These are phyloP conservation scores for Chelon auratus DNA, from an alignment of 2,797 vertebrate genomes.

Conservation along the genomic window DNA sequence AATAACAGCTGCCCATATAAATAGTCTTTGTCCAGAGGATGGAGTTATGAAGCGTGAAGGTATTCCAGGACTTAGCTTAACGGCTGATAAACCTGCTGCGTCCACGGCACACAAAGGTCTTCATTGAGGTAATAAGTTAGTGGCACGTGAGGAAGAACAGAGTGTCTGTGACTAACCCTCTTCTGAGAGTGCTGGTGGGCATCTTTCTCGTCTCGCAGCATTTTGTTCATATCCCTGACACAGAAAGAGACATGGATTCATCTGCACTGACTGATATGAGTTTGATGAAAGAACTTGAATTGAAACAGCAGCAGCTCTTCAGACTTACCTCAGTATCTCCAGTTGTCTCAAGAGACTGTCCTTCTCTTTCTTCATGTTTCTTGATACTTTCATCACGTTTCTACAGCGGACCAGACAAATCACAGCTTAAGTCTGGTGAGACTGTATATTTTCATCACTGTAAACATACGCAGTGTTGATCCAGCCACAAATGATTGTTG, in stretches of 20 bases:
- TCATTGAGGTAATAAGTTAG: conserved; percentile 69
- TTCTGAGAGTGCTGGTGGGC: conserved; percentile 88
- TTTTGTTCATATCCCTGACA: conserved; percentile 94
- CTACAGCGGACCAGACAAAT: conserved; percentile 73
- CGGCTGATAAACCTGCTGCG: conserved; percentile 67
- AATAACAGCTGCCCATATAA: conserved; percentile 52
- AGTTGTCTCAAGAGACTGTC: conserved; percentile 93
- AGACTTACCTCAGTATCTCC: conserved; percentile 91
- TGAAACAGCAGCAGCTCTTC: not conserved
- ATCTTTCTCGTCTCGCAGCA: conserved; percentile 93
- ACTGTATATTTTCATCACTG: not conserved
- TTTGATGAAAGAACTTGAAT: not conserved
- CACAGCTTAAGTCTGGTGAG: not conserved
- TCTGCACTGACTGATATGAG: no score
- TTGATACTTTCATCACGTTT: conserved; percentile 90
- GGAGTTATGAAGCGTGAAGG: conserved; percentile 23
- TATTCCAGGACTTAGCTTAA: conserved; percentile 62
- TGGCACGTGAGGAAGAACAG: conserved; percentile 61
- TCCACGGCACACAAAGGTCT: conserved; percentile 68
- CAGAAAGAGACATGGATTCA: conserved; percentile 12
- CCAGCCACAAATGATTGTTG: not conserved
- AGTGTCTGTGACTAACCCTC: conserved; percentile 85
- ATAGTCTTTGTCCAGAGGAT: conserved; percentile 55
- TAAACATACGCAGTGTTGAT: not conserved
- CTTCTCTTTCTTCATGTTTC: conserved; percentile 97